Conservation (phyloP, 1,140 invertebrate genomes). For the Cherax destructor region DNA sequence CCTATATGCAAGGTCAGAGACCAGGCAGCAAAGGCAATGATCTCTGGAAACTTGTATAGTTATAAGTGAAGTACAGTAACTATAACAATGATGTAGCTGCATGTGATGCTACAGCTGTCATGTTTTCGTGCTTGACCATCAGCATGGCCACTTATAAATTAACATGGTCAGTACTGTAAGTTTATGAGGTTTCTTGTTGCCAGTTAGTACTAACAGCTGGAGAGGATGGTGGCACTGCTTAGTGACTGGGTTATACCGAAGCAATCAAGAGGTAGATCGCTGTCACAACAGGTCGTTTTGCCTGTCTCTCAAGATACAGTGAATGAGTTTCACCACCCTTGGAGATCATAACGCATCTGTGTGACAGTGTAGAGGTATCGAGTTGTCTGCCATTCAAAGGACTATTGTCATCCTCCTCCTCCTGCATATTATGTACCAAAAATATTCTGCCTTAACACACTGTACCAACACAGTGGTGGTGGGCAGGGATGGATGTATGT, state of each 20-base stretch:
- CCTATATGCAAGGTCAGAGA: no score
- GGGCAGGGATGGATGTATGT: background rate
- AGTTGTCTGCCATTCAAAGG: background rate
- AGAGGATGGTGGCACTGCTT: background rate
- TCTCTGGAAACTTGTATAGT: background rate
- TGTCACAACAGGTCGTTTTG: background rate
- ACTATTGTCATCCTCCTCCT: background rate
- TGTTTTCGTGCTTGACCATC: background rate
- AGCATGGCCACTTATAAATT: background rate
- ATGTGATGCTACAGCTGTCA: background rate
- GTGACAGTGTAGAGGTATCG: background rate
- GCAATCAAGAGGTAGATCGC: background rate
- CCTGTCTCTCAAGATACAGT: background rate
- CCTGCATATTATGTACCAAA: background rate
- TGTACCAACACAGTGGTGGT: background rate
- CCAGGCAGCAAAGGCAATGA: no score
- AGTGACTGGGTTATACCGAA: background rate
- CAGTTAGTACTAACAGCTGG: background rate
- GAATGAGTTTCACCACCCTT: background rate
- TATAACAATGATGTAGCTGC: background rate
- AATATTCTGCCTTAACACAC: background rate
- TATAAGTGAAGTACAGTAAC: no score
- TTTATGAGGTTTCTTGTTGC: background rate
- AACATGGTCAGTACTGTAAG: background rate
- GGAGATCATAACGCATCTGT: conserved; percentile 12